Conservation (phyloP, 2,797 vertebrate species). For the Platyrinchus mystaceus region DNA sequence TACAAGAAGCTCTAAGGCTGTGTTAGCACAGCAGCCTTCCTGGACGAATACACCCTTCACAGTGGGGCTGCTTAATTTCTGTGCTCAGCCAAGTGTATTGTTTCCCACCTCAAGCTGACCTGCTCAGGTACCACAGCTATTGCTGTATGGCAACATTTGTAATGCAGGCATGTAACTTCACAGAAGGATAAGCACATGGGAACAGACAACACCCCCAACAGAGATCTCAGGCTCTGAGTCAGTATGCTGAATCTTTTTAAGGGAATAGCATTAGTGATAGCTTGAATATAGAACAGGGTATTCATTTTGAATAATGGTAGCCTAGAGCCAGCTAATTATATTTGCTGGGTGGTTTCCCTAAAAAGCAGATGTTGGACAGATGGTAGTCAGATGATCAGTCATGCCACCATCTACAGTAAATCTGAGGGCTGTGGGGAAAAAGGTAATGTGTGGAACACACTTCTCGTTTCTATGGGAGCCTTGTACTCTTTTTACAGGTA, state of each 20-base stretch:
- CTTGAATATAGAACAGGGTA: background rate
- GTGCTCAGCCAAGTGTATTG: background rate
- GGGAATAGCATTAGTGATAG: background rate
- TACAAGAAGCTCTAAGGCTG: background rate
- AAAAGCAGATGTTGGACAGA: constrained; percentile 4
- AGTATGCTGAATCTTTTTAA: background rate
- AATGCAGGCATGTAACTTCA: background rate
- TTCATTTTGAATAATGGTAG: background rate
- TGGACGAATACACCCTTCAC: background rate
- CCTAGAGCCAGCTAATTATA: background rate
- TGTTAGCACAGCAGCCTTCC: background rate
- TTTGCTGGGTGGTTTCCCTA: background rate
- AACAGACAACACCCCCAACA: background rate
- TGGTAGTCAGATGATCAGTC: background rate
- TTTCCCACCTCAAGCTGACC: background rate
- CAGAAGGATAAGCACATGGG: background rate
- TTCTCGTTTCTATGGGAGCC: background rate
- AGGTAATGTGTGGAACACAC: background rate
- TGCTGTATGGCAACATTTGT: background rate
- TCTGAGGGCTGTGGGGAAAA: background rate
- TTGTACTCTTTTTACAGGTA: background rate
- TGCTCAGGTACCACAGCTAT: background rate
- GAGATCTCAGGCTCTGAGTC: background rate
- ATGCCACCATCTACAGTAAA: background rate
- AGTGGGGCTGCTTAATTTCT: background rate